Conservation (phyloP, 2,113 vertebrate species). For the Siniperca knerii region DNA sequence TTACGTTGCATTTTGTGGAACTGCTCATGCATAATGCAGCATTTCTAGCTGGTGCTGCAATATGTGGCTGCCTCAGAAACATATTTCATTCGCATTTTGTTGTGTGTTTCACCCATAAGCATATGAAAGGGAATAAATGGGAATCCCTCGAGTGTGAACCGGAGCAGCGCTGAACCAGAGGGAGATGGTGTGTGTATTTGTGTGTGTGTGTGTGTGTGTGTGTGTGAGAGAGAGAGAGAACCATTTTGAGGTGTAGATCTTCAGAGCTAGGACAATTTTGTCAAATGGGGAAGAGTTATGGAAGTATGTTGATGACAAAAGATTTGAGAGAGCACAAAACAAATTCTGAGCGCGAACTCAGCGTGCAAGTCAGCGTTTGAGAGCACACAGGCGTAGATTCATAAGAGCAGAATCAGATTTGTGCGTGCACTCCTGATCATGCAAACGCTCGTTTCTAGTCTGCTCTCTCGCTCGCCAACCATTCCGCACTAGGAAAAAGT, state of each 20-base stretch:
- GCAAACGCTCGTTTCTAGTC: no score
- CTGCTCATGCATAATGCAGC: slow-evolving; percentile 37
- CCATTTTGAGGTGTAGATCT: not conserved
- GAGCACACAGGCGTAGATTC: not conserved
- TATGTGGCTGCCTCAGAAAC: not conserved
- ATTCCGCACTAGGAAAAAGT: no score
- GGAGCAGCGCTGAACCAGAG: not conserved
- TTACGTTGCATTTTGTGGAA: slow-evolving; percentile 15
- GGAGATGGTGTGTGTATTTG: slow-evolving; percentile 1
- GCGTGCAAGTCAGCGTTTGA: not conserved
- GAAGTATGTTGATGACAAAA: not conserved
- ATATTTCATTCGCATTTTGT: slow-evolving; percentile 5
- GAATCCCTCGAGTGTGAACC: slow-evolving; percentile 18
- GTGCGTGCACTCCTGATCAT: not conserved
- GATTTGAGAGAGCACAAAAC: not conserved
- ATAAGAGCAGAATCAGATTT: not conserved
- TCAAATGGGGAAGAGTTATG: not conserved
- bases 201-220: not conserved
- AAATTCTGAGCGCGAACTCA: not conserved
- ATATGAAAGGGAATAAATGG: slow-evolving; percentile 7
- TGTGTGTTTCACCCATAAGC: not conserved
- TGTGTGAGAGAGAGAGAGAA: not conserved
- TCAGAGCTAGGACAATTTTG: not conserved
- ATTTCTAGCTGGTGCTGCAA: not conserved
- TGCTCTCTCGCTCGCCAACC: no score